phyloP scores from a whole-genome alignment of 1,140 invertebrate genomes.

The Trichonephila inaurata region DNA sequence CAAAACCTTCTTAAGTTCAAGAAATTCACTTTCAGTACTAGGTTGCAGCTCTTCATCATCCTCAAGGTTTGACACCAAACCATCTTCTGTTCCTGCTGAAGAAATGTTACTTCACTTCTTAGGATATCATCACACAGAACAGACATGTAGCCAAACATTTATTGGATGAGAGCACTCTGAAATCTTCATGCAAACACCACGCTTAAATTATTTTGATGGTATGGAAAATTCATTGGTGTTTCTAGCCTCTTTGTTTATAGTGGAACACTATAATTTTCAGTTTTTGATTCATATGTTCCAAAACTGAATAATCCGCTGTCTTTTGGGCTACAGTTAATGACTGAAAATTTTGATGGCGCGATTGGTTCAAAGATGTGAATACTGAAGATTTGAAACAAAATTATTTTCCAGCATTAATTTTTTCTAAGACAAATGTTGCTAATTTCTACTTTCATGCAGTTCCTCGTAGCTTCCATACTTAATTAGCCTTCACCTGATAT shows the following conservation, averaged over 20 bases:
- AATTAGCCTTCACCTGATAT: constrained; percentile 48
- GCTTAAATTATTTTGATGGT: constrained; percentile 34
- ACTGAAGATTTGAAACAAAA: neutral
- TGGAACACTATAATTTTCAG: constrained; percentile 28
- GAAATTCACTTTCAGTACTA: constrained; percentile 54
- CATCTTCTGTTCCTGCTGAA: constrained; percentile 75
- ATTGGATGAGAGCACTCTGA: constrained; percentile 26
- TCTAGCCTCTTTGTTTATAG: neutral
- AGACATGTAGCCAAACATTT: constrained; percentile 50
- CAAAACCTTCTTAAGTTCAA: constrained; percentile 62
- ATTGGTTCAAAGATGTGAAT: neutral
- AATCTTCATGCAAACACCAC: constrained; percentile 55
- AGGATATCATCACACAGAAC: constrained; percentile 52
- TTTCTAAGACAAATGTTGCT: neutral
- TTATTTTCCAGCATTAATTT: neutral
- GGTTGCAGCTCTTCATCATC: constrained; percentile 66
- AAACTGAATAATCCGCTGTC: constrained; percentile 44
- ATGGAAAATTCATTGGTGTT: constrained; percentile 31
- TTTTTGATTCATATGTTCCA: constrained; percentile 28
- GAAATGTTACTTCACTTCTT: constrained; percentile 67
- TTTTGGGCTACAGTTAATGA: constrained; percentile 20
- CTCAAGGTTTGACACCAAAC: constrained; percentile 69
- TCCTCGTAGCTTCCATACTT: constrained; percentile 10
- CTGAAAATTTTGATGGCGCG: neutral
- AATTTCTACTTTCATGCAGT: constrained; percentile 14